These are phyloP conservation scores for Gortyna flavago DNA, from an alignment of 2,888 invertebrate species.

Conservation along the genomic window DNA sequence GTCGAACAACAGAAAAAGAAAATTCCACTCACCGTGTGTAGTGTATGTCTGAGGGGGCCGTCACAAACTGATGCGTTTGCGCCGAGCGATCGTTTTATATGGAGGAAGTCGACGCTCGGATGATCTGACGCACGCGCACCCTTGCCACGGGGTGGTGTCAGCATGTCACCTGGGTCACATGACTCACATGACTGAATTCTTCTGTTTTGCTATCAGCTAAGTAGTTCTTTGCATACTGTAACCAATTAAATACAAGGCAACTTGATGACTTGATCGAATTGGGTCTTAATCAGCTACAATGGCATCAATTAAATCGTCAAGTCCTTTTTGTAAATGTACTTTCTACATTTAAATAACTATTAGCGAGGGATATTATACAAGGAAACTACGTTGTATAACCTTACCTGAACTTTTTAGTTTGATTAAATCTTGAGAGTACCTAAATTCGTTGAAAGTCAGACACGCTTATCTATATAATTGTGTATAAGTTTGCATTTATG, in stretches of 20 bases:
- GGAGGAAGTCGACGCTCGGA: slow-evolving; percentile 76
- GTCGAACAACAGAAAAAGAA: slow-evolving; percentile 27
- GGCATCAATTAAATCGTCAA: not conserved
- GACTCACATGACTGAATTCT: slow-evolving; percentile 21
- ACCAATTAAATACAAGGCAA: not conserved
- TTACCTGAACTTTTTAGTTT: not conserved
- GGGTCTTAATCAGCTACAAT: not conserved
- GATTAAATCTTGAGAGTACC: not conserved
- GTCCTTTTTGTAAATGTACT: not conserved
- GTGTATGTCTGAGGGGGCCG: slow-evolving; percentile 77
- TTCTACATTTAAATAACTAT: not conserved
- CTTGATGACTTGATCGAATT: not conserved
- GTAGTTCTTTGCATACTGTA: not conserved
- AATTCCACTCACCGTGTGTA: slow-evolving; percentile 78
- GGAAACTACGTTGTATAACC: not conserved
- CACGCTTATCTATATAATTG: not conserved
- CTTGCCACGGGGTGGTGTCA: slow-evolving; percentile 67
- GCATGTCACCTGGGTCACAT: slow-evolving; percentile 49
- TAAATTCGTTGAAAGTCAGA: slow-evolving; percentile 1
- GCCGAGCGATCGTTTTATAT: slow-evolving; percentile 82
- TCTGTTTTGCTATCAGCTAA: not conserved
- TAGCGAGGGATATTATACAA: not conserved
- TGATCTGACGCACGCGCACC: slow-evolving; percentile 75
- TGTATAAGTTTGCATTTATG: not conserved
- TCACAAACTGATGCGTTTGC: slow-evolving; percentile 86